Evolutionary conservation across 2,113 vertebrate species (phyloP).

Genomic region (Scalopus aquaticus): DNA sequence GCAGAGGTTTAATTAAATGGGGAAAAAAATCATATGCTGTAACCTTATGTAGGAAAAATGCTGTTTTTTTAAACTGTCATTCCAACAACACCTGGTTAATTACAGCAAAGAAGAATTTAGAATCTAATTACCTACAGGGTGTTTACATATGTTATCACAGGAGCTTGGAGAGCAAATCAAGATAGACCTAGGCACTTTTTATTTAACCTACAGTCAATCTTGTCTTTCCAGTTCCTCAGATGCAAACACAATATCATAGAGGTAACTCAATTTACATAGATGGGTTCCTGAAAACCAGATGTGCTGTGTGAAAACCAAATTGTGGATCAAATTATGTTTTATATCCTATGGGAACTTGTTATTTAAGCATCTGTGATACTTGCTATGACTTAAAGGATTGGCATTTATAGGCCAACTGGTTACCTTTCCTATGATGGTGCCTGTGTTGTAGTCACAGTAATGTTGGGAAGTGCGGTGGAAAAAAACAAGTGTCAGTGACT

Average conservation of each 20-base stretch:
- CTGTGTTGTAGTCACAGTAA: background rate
- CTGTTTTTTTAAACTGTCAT: background rate
- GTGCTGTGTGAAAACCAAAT: slow-evolving; percentile 68
- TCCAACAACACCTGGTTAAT: slow-evolving; percentile 69
- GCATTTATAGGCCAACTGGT: slow-evolving; percentile 56
- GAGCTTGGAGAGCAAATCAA: slow-evolving; percentile 47
- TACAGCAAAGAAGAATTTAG: slow-evolving; percentile 57
- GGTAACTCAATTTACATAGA: slow-evolving; percentile 71
- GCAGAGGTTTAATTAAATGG: slow-evolving; percentile 70
- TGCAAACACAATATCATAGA: slow-evolving; percentile 68
- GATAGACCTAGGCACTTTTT: slow-evolving; percentile 45
- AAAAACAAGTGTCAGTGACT: background rate
- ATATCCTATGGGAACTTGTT: slow-evolving; percentile 69
- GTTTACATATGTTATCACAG: slow-evolving; percentile 67
- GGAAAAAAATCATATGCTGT: background rate
- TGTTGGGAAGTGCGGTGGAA: background rate
- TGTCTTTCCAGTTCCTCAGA: slow-evolving; percentile 35
- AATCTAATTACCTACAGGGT: slow-evolving; percentile 61
- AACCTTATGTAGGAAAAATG: slow-evolving; percentile 47
- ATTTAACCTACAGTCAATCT: slow-evolving; percentile 53
- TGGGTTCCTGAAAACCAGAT: slow-evolving; percentile 70
- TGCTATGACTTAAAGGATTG: slow-evolving; percentile 48
- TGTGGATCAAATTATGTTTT: slow-evolving; percentile 71
- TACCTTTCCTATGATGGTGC: background rate
- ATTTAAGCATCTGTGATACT: slow-evolving; percentile 74